Evolutionary conservation across 2,888 invertebrate genomes (phyloP).

Genomic region (Lamproptera curius): DNA sequence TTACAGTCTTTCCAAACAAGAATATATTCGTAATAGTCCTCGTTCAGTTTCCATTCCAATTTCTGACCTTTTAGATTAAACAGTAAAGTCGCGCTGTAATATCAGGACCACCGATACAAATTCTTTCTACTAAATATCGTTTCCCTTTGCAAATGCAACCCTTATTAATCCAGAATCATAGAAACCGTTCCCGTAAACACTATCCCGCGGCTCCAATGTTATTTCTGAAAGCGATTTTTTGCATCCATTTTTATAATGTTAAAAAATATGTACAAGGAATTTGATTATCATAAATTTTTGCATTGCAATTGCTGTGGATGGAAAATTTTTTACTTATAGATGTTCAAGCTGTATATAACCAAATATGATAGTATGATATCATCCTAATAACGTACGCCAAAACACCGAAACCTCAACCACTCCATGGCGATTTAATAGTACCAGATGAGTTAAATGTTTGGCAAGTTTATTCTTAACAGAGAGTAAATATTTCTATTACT

Average conservation of each 20-base stretch:
- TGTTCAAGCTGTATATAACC: too few relatives aligned
- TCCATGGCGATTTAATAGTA: too few relatives aligned
- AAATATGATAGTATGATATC: too few relatives aligned
- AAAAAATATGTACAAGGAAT: too few relatives aligned
- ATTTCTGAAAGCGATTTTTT: constrained; percentile 80
- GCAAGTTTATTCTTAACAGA: not conserved
- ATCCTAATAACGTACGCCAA: too few relatives aligned
- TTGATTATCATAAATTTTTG: too few relatives aligned
- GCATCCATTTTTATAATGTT: too few relatives aligned
- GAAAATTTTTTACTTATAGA: too few relatives aligned
- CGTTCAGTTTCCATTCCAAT: constrained; percentile 66
- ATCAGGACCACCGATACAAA: constrained; percentile 55
- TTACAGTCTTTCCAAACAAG: constrained; percentile 81
- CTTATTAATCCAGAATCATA: constrained; percentile 85
- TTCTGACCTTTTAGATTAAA: constrained; percentile 45
- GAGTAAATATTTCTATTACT: not conserved
- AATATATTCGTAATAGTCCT: constrained; percentile 83
- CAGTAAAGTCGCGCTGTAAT: constrained; percentile 66
- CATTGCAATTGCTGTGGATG: too few relatives aligned
- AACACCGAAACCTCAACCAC: too few relatives aligned
- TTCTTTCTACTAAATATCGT: constrained; percentile 61
- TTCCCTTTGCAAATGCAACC: constrained; percentile 84
- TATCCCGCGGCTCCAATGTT: constrained; percentile 81
- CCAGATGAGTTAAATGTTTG: too few relatives aligned
- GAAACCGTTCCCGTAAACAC: constrained; percentile 78